Conservation (phyloP, 2,888 invertebrate species). For the Synanthedon myopaeformis region DNA sequence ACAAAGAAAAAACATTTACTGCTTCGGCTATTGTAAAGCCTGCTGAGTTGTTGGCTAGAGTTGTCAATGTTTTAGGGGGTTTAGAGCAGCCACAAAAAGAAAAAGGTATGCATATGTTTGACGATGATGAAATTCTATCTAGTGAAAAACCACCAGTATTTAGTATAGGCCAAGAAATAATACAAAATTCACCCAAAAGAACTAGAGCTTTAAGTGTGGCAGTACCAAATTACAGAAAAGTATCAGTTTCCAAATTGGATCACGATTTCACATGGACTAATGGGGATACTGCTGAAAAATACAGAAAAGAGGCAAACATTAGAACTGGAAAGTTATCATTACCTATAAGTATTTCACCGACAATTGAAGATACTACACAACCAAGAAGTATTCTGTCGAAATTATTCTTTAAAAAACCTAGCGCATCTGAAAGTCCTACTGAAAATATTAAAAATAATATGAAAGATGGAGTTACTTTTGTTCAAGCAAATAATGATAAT, state of each 20-base stretch:
- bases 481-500: conserved; percentile 33
- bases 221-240: conserved; percentile 56
- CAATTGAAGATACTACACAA: conserved; percentile 18
- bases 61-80: conserved; percentile 81
- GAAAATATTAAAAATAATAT: conserved; percentile 46
- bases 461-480: conserved; percentile 36
- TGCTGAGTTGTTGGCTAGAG: conserved; percentile 79
- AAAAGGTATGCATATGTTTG: conserved; percentile 76
- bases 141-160: conserved; percentile 73
- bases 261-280: conserved; percentile 78
- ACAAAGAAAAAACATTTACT: conserved; percentile 81
- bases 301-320: conserved; percentile 62
- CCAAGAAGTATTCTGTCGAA: conserved; percentile 41
- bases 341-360: conserved; percentile 28
- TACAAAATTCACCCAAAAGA: conserved; percentile 50
- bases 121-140: conserved; percentile 79
- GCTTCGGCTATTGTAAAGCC: conserved; percentile 79
- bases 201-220: conserved; percentile 74
- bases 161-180: conserved; percentile 61
- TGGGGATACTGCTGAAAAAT: conserved; percentile 71
- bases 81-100: conserved; percentile 60
- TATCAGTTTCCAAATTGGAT: conserved; percentile 45
- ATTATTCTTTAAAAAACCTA: conserved; percentile 40
- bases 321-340: conserved; percentile 55
- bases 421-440: conserved; percentile 39